Evolutionary conservation across 1,140 invertebrate genomes (phyloP).

Genomic region (Hyles euphorbiae): DNA sequence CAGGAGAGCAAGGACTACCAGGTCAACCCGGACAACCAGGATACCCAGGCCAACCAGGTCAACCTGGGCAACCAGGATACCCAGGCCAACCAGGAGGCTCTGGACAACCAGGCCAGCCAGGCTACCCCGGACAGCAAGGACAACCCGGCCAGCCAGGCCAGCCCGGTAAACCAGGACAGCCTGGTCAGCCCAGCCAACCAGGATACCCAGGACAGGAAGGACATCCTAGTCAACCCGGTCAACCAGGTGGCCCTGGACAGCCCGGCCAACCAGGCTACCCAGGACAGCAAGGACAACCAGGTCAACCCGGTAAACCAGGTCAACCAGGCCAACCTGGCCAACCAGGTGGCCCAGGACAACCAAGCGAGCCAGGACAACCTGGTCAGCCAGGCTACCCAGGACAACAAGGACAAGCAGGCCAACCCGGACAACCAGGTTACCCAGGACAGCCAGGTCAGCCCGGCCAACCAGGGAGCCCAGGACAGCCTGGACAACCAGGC

Average conservation of each 20-base stretch:
- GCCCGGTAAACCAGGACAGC: background rate
- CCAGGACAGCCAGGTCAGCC: slow-evolving; percentile 5
- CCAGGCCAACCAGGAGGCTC: slow-evolving; percentile 21
- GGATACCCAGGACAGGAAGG: slow-evolving; percentile 2
- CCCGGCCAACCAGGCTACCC: slow-evolving; percentile 1
- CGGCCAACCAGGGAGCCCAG: background rate
- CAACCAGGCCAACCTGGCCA: slow-evolving; percentile 1
- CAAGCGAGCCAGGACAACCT: slow-evolving; percentile 1
- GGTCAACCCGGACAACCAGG: slow-evolving; percentile 11
- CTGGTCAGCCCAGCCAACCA: background rate
- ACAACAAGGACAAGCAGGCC: slow-evolving; percentile 4
- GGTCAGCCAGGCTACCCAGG: slow-evolving; percentile 5
- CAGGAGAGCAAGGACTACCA: slow-evolving; percentile 8
- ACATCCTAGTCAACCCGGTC: slow-evolving; percentile 14
- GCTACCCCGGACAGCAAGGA: background rate
- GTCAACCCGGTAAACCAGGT: slow-evolving; percentile 1
- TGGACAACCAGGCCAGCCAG: slow-evolving; percentile 21
- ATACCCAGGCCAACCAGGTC: slow-evolving; percentile 5
- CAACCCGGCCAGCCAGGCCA: slow-evolving; percentile 3
- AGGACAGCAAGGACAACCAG: background rate
- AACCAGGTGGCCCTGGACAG: slow-evolving; percentile 10
- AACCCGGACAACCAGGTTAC: slow-evolving; percentile 1
- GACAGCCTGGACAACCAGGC: slow-evolving; percentile 2
- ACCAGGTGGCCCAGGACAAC: background rate
- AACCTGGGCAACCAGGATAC: background rate